phyloP scores from a whole-genome alignment of 35 echinoderm and acorn worm genomes.

The Hemicentrotus pulcherrimus region DNA sequence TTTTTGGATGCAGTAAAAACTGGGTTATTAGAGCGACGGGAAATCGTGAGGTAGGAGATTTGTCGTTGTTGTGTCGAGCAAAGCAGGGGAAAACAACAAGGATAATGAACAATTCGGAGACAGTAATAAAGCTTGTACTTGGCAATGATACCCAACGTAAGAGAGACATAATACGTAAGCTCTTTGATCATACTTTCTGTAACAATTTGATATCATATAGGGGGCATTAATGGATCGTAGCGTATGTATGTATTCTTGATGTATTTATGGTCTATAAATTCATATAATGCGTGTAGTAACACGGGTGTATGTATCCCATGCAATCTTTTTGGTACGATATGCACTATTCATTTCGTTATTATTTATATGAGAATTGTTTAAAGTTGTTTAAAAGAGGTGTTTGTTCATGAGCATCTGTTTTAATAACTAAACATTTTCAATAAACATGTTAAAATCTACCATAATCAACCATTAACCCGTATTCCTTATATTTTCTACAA shows the following conservation, averaged over 20 bases:
- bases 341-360: too few relatives aligned
- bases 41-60: neutral
- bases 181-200: neutral
- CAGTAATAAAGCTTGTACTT: constrained; percentile 3
- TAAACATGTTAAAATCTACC: too few relatives aligned
- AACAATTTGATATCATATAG: neutral
- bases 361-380: too few relatives aligned
- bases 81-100: neutral
- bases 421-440: neutral
- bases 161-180: neutral
- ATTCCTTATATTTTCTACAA: too few relatives aligned
- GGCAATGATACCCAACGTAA: neutral
- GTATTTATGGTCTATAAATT: too few relatives aligned
- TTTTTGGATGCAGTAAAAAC: neutral
- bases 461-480: too few relatives aligned
- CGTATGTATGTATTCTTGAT: neutral
- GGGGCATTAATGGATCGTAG: neutral
- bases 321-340: too few relatives aligned
- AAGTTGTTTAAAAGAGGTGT: too few relatives aligned
- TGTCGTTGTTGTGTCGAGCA: neutral
- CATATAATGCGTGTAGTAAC: too few relatives aligned
- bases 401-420: neutral
- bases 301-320: too few relatives aligned
- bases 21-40: constrained; percentile 40
- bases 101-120: neutral